These are phyloP conservation scores for Hanleya hanleyi DNA, from an alignment of 2,888 invertebrate genomes.

Conservation along the genomic window DNA sequence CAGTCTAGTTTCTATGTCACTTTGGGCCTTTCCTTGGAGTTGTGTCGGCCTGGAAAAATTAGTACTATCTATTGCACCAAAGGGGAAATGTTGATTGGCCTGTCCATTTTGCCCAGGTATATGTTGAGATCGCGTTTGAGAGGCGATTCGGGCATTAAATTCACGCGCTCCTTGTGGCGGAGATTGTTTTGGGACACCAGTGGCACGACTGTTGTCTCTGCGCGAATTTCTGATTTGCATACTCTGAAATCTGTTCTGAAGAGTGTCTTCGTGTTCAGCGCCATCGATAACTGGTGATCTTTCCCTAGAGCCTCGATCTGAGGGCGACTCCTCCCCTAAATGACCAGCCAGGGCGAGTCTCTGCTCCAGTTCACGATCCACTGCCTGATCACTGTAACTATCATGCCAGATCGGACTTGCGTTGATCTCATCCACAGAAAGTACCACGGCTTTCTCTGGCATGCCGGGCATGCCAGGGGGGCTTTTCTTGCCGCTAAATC, in stretches of 20 bases:
- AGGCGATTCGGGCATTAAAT: too few species aligned
- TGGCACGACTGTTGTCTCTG: too few species aligned
- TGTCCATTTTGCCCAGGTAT: too few species aligned
- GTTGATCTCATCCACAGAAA: background rate
- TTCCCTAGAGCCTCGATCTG: background rate
- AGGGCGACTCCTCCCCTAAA: background rate
- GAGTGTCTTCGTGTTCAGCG: background rate
- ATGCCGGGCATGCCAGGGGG: background rate
- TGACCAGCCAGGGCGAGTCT: background rate
- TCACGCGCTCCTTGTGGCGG: too few species aligned
- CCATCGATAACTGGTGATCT: conserved; percentile 9
- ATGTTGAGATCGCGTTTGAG: too few species aligned
- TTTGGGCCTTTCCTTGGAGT: too few species aligned
- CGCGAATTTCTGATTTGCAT: background rate
- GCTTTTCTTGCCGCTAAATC: background rate
- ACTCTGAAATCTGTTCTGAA: background rate
- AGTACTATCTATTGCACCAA: too few species aligned
- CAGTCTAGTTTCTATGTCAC: too few species aligned
- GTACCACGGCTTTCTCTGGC: background rate
- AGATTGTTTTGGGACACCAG: too few species aligned
- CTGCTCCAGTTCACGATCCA: background rate
- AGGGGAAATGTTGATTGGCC: too few species aligned
- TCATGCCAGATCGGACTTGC: background rate
- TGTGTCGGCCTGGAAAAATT: too few species aligned
- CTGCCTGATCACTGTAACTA: background rate